Conservation (phyloP, 1,140 invertebrate species). For the Holotrichia oblita region DNA sequence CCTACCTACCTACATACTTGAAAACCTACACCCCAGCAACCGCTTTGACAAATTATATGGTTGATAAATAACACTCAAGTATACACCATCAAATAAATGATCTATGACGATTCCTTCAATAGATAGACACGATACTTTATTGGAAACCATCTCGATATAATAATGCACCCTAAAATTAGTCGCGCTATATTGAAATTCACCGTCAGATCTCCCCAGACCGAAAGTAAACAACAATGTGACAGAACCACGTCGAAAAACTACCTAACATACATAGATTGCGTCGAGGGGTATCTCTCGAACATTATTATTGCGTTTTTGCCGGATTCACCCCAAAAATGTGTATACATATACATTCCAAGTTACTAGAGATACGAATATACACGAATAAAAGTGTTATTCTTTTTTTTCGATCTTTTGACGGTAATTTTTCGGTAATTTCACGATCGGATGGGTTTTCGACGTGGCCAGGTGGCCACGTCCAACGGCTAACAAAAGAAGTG, state of each 20-base stretch:
- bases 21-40: too few species aligned
- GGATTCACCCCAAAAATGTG: slow-evolving; percentile 19
- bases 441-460: not conserved
- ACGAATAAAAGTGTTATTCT: slow-evolving; percentile 28
- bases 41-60: slow-evolving; percentile 6
- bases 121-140: not conserved
- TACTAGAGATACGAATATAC: too few species aligned
- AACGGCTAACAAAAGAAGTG: slow-evolving; percentile 7
- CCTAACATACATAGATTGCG: not conserved
- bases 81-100: slow-evolving; percentile 2
- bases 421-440: slow-evolving; percentile 31
- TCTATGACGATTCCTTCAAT: slow-evolving; percentile 1
- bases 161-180: slow-evolving; percentile 25
- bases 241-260: not conserved
- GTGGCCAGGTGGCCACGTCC: slow-evolving; percentile 7
- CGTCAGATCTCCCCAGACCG: not conserved
- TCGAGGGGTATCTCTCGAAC: not conserved
- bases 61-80: not conserved
- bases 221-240: slow-evolving; percentile 3
- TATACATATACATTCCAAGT: not conserved
- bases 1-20: not conserved
- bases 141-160: not conserved
- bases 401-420: slow-evolving; percentile 25
- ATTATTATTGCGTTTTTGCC: slow-evolving; percentile 25
- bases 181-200: not conserved